These are phyloP conservation scores for Pipra filicauda DNA, from an alignment of 2,113 vertebrate species.

Conservation along the genomic window DNA sequence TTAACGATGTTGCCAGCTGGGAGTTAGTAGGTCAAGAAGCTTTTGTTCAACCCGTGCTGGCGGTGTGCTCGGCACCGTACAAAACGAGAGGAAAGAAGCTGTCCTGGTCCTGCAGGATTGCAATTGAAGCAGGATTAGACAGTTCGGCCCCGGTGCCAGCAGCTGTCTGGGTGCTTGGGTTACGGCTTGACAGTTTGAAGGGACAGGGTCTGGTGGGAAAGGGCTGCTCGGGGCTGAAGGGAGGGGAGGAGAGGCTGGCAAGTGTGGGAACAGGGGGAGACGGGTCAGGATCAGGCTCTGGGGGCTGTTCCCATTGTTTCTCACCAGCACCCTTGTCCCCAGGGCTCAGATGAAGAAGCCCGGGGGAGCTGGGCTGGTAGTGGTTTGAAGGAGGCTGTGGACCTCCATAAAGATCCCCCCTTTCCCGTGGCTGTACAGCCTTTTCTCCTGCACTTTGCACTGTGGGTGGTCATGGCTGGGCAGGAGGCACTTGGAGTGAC, in stretches of 20 bases:
- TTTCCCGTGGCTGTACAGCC: fast-evolving
- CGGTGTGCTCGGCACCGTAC: background rate
- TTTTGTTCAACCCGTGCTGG: constrained; percentile 40
- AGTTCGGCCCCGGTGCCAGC: background rate
- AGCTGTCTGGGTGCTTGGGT: background rate
- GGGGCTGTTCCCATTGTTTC: fast-evolving
- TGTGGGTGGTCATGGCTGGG: fast-evolving
- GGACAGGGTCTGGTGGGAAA: background rate
- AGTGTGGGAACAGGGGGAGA: background rate
- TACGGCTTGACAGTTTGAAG: background rate
- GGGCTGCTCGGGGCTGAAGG: background rate
- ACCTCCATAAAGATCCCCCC: fast-evolving
- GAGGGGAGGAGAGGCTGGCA: background rate
- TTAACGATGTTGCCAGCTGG: constrained; percentile 22
- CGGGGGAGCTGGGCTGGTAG: background rate
- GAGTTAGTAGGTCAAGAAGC: constrained; percentile 62
- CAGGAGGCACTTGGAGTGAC: fast-evolving
- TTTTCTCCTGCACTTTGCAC: background rate
- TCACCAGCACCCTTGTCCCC: fast-evolving
- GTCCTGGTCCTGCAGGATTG: background rate
- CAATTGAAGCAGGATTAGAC: background rate
- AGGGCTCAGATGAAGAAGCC: background rate
- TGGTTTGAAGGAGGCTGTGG: background rate
- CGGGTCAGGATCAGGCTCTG: background rate
- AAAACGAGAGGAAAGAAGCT: constrained; percentile 28